These are phyloP conservation scores for Cyphomyrmex costatus DNA, from an alignment of 1,140 invertebrate genomes.

Conservation along the genomic window DNA sequence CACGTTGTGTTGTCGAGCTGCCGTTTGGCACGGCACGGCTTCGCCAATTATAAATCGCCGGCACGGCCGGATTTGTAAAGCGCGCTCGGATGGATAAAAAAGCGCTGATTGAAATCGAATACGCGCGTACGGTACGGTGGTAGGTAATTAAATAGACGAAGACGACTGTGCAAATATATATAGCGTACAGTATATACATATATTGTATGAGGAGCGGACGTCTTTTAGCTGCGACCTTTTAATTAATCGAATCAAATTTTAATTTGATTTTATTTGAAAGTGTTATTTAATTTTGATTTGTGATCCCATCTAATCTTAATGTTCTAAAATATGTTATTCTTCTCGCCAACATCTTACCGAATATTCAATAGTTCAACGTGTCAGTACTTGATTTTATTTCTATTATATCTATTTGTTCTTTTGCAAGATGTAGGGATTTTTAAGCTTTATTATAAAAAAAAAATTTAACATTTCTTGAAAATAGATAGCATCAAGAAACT, in stretches of 20 bases:
- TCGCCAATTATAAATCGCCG: slow-evolving; percentile 64
- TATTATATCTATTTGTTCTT: background rate
- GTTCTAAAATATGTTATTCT: slow-evolving; percentile 3
- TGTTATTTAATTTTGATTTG: background rate
- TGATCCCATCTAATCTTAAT: background rate
- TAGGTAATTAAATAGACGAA: slow-evolving; percentile 63
- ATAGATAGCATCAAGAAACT: background rate
- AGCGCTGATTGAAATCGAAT: slow-evolving; percentile 63
- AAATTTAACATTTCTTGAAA: background rate
- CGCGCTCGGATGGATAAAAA: slow-evolving; percentile 38
- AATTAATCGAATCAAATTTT: slow-evolving; percentile 50
- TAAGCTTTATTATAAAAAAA: background rate
- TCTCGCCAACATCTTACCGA: background rate
- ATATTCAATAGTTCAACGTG: background rate
- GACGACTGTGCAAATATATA: slow-evolving; percentile 12
- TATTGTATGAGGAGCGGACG: background rate
- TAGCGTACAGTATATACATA: no score
- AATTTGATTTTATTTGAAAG: background rate
- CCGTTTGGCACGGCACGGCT: slow-evolving; percentile 62
- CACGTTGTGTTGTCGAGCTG: slow-evolving; percentile 62
- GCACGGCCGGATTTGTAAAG: slow-evolving; percentile 59
- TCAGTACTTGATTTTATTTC: background rate
- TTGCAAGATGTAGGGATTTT: background rate
- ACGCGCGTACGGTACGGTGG: slow-evolving; percentile 51
- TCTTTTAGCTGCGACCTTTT: slow-evolving; percentile 27